Base-by-base conservation (phyloP, 2,888 invertebrate species). In the Agrochola macilenta region DNA sequence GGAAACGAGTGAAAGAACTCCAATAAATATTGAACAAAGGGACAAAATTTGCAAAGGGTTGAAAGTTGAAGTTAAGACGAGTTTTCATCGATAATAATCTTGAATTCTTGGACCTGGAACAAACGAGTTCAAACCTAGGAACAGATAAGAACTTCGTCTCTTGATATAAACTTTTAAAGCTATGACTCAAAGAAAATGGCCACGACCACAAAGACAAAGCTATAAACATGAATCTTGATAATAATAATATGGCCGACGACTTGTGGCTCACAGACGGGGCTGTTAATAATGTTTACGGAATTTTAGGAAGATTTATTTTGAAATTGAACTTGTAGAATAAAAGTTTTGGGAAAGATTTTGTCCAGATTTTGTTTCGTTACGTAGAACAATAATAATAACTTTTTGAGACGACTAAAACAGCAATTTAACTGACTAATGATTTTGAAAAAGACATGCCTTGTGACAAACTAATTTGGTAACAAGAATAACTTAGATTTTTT, bases 71-170 rank as follows among this genome's bases (percentile, higher is more conserved):
- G 84, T 88, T 85, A 77, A 76, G 74, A 84, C 69, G 81, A 78
- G 76, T 82, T 87, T 65, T 74, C 75, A 30, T 76, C 78, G 87
- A 90, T 88, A 88, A 89, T 87, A 89, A 88, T 89, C 86, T 86
- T 69, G 77, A 84, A 84, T 87, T 85, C 85, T 81, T 79, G 86
- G 87, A 88, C 87, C 89, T 87, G 87, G 85, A 86, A 89, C 89
- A 90, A 92, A 90, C 82, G 90, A 87, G 79, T 84, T 81, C 79
- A 79, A 89, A 89, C 88, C 87, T 83, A 88, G 82, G 61, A 66
- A 81, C 78, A 89, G 93, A 92, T 93, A 93, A 92, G 88, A 90
- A 91, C 87, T 92, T 91, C 76, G 74, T 83, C 87, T 85, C 80
- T 75, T 88, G 87, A 88, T 89, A 89, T 85, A 74, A 87, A 86